Evolutionary conservation across 2,797 vertebrate species (phyloP), one percentile per base, ranked within the genome.

Genomic region (Hafferia zeledoni): DNA sequence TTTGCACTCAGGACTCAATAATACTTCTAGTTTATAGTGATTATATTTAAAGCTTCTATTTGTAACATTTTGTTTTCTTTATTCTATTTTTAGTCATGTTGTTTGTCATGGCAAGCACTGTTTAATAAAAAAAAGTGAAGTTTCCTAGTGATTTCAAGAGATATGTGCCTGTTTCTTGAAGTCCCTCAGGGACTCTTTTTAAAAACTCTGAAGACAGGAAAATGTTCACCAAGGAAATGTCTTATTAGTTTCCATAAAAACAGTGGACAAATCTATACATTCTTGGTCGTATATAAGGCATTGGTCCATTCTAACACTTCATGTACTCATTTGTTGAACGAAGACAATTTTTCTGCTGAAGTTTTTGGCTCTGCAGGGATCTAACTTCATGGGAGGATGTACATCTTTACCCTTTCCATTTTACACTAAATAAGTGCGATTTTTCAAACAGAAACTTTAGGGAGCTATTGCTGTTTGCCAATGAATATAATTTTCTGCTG

Each of bases 31-130:
- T 93, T 96, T 83, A 78, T 78, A 83, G 87, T 78, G 89, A 90
- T 94, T 87, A 78, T 92, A 89, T 95, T 96, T 95, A 75, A 95
- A 91, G 60, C 53, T 75, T 89, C 75, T 90, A 89, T 94, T 94
- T 91, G 85, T 94, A 93, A 56, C 31, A 0, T 91, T 95, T 93
- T 95, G 95, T 96, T 97, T 94, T 74, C 70, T 96, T 95, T 93
- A 94, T 41, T 90, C 94, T 96, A 95, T 96, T 97, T 94, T 95
- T 96, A 96, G 80, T 67, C 53, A 63, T 37, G 83, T 69, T 95
- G 92, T 97, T 97, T 97, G 83, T 96, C 89, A 96, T 95, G 91
- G 94, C 94, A 95, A 91, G 94, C 63, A 82, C 59, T 93, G 89
- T 78, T 97, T 91, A 92, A 90, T 83, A 71, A 89, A 89, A 93